Evolutionary conservation across 2,797 vertebrate genomes (phyloP).

Genomic region (Esox lucius): DNA sequence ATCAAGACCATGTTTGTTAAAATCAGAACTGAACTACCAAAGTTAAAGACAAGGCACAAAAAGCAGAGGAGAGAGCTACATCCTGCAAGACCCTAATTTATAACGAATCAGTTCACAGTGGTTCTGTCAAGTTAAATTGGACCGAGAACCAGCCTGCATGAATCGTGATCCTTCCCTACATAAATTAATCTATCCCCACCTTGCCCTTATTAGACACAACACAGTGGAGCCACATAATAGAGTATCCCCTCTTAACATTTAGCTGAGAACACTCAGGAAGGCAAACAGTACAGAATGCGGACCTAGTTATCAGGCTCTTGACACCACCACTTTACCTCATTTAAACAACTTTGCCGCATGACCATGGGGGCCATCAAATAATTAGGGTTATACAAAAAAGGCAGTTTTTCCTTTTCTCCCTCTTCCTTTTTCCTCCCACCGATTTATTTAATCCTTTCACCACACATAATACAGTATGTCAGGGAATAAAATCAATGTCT

Average conservation of each 20-base stretch:
- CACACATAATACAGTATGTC: no score
- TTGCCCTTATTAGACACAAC: conserved; percentile 17
- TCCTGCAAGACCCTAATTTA: background rate
- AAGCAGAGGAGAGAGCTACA: background rate
- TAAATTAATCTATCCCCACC: conserved; percentile 1
- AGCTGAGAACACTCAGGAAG: background rate
- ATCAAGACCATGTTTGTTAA: no score
- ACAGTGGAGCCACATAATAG: conserved; percentile 3
- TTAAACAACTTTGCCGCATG: conserved; percentile 2
- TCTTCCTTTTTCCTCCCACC: background rate
- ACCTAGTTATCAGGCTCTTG: conserved; percentile 5
- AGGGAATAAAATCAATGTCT: no score
- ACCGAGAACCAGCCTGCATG: background rate
- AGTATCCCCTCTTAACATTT: conserved; percentile 5
- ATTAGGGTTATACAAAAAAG: conserved; percentile 11
- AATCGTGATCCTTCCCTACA: background rate
- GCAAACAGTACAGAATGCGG: background rate
- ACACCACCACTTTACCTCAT: background rate
- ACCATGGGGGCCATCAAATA: conserved; percentile 8
- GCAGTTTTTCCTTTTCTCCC: conserved; percentile 4
- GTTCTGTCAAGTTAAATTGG: conserved; percentile 3
- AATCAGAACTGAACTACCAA: background rate
- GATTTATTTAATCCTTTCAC: background rate
- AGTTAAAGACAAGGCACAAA: background rate
- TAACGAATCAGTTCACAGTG: background rate